phyloP scores from a whole-genome alignment of 2,888 invertebrate species.

The Pachycephus smyrnensis region DNA sequence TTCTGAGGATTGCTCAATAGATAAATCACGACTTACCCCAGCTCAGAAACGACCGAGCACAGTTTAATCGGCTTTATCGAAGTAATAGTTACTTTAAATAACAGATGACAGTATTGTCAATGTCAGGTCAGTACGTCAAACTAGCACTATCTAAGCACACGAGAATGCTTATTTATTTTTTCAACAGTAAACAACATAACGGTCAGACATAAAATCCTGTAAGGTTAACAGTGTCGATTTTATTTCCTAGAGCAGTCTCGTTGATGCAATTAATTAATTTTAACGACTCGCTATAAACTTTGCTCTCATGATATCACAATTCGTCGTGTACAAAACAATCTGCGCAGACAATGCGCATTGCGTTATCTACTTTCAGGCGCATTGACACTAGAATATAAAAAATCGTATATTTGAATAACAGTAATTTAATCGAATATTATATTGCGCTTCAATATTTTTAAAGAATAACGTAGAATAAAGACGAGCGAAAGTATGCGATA shows the following conservation, averaged over 20 bases:
- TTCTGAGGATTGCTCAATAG: neutral
- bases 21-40: neutral
- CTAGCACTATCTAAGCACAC: neutral
- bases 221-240: neutral
- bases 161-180: neutral
- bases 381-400: neutral
- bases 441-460: neutral
- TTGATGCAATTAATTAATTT: neutral
- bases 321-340: too few species aligned
- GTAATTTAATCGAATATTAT: neutral
- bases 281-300: too few species aligned
- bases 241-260: neutral
- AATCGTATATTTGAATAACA: neutral
- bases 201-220: neutral
- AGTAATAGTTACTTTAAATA: neutral
- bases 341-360: neutral
- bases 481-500: neutral
- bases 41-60: neutral
- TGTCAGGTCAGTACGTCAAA: too few species aligned
- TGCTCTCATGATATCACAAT: too few species aligned
- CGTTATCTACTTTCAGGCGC: neutral
- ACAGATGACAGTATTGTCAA: neutral
- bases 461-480: neutral
- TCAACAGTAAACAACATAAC: neutral
- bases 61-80: neutral